Conservation (phyloP, 2,113 vertebrate genomes). For the Turdus rufiventris region DNA sequence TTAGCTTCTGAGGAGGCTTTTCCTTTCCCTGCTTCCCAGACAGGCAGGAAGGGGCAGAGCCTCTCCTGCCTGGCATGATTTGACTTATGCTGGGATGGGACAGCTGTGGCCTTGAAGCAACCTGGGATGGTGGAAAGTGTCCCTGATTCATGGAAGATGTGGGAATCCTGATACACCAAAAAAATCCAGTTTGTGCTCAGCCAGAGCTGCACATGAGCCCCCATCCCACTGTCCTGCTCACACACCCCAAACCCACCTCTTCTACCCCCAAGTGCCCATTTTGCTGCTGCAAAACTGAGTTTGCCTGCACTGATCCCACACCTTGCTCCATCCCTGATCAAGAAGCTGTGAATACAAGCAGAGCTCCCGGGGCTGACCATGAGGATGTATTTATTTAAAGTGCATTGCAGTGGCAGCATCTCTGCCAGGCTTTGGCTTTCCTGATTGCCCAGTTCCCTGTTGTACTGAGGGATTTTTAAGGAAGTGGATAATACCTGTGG, state of each 20-base stretch:
- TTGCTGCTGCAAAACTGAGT: not conserved
- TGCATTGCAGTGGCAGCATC: rapidly evolving
- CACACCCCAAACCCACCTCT: not conserved
- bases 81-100: not conserved
- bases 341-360: rapidly evolving
- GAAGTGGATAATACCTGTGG: not conserved
- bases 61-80: not conserved
- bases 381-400: not conserved
- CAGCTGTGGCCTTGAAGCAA: rapidly evolving
- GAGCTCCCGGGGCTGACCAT: rapidly evolving
- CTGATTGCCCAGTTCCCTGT: not conserved
- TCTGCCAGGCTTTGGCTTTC: not conserved
- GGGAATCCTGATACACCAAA: not conserved
- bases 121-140: not conserved
- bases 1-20: not conserved
- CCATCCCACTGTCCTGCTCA: not conserved
- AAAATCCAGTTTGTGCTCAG: not conserved
- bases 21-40: not conserved
- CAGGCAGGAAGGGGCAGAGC: not conserved
- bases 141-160: rapidly evolving
- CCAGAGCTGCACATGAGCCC: not conserved
- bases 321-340: not conserved
- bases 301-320: rapidly evolving
- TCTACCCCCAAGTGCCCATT: not conserved
- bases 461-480: not conserved